Base-by-base conservation (phyloP, 2,888 invertebrate species). In the Cyclophora punctaria region DNA sequence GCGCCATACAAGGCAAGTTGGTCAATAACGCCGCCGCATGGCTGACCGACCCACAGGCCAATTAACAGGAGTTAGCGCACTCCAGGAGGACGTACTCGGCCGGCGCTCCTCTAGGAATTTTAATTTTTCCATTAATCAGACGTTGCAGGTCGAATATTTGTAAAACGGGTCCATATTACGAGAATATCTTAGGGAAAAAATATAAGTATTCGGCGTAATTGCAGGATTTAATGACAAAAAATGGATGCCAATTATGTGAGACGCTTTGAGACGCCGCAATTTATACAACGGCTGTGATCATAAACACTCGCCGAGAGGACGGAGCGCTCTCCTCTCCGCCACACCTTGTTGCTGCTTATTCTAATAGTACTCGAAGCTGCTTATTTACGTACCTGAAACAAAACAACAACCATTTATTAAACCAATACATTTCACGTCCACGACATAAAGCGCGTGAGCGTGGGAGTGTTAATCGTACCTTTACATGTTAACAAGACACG, bases 371-470 rank as follows among this genome's bases (percentile, higher is more conserved):
- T 20, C 50, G 47, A 45, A 55, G 55, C 51, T 47, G 49, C 47
- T 35, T 52, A 47, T 51, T 56, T 65, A 74, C 75, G 53, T 76
- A 76, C 75, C 75, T 75, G 73, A 40, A 75, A 75, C 67, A 72
- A 70, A 52, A 46, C 57, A 51, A 41, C 35, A 49, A 46, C 47
- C 48, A n/a, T 55, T 58, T 52, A 59, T 37, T 47, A 50, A 35
- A 44, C 37, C n/a, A 47, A 46, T 35, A 43, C 5, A 49, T 33
- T 20, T 20, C 20, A 45, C 44, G 42, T 41, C 34, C 5, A 5
- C 45, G 48, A 50, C 48, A 45, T 46, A 47, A 48, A 41, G 35
- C 35, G 42, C 46, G 20, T 20, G 41, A 45, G 40, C 35, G 48
- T 48, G 46, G 41, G 33, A 50, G 48, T 44, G 6, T 45, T 44